Base-by-base conservation (phyloP, 2,888 invertebrate species). In the Habrosyne pyritoides region DNA sequence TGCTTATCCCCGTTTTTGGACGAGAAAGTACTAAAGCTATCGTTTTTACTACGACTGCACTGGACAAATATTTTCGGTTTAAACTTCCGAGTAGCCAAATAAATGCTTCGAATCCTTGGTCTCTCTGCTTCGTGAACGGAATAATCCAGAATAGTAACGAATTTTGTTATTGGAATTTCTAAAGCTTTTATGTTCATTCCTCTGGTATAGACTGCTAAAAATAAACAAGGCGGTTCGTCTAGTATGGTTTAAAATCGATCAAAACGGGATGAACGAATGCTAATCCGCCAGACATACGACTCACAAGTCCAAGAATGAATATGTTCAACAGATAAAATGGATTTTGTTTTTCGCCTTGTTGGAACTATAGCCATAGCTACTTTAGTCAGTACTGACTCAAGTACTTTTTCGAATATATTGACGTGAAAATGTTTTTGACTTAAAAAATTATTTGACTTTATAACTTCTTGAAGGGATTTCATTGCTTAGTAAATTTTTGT, bases 401-500 rank as follows among this genome's bases (percentile, higher is more conserved):
- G n/a, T n/a, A n/a, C n/a, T n/a, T n/a, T n/a, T n/a, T n/a, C n/a
- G n/a, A n/a, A n/a, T n/a, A n/a, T n/a, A n/a, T n/a, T n/a, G n/a
- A n/a, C n/a, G n/a, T n/a, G n/a, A n/a, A n/a, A n/a, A n/a, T n/a
- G n/a, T n/a, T n/a, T n/a, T n/a, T n/a, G n/a, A n/a, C n/a, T n/a
- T n/a, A n/a, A n/a, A n/a, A n/a, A n/a, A n/a, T n/a, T n/a, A n/a
- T n/a, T n/a, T n/a, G n/a, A n/a, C n/a, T n/a, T n/a, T n/a, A n/a
- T n/a, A n/a, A n/a, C n/a, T n/a, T n/a, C n/a, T n/a, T n/a, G n/a
- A n/a, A n/a, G n/a, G n/a, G n/a, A n/a, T n/a, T n/a, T n/a, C n/a
- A n/a, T n/a, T n/a, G n/a, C n/a, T n/a, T n/a, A n/a, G n/a, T n/a
- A 49, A 52, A 53, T 21, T 47, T 52, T 33, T 26, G 30, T 55